Base-by-base conservation (phyloP, 1,140 invertebrate genomes). In the Drosophila bocqueti region DNA sequence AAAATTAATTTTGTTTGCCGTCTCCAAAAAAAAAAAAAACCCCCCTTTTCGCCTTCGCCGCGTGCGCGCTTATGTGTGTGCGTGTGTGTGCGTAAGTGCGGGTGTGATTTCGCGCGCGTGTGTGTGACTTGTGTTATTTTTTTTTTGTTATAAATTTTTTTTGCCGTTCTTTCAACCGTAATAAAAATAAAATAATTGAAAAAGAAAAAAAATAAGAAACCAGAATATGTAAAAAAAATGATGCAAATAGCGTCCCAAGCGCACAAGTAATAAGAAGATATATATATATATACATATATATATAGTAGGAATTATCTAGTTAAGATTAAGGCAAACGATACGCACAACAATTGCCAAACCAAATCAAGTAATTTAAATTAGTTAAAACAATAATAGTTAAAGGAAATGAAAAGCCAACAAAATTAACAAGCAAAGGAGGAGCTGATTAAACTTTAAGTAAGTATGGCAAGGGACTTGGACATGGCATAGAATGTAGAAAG, bases 341-440 rank as follows among this genome's bases (percentile, higher is more conserved):
- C 83, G 83, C 83, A 86, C 83, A 86, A 79, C 18, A 59, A 79
- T 43, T 55, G 65, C 75, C 63, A 78, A 63, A 64, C 50, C 31
- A 76, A 58, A 50, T 66, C 21, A 52, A 63, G 49, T 60, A 78
- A 57, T 29, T 42, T 18, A n/a, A 43, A 16, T 42, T 66, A 65
- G 63, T 38, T 57, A 26, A 50, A 66, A 62, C 52, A 58, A 69
- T 18, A 24, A 43, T 31, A 16, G 18, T 45, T 26, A 31, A 18
- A 46, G 9, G 29, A 10, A 49, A 13, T 16, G 11, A 16, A 11
- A 18, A 49, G n/a, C 26, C 18, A 50, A 36, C 29, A 34, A 68
- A 68, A 29, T 36, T 21, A 21, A 55, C 4, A 38, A 55, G 21
- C 7, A 11, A 9, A 18, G 43, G 36, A 21, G 15, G 18, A 55